phyloP scores from a whole-genome alignment of 2,888 invertebrate genomes.

The Troides helena region DNA sequence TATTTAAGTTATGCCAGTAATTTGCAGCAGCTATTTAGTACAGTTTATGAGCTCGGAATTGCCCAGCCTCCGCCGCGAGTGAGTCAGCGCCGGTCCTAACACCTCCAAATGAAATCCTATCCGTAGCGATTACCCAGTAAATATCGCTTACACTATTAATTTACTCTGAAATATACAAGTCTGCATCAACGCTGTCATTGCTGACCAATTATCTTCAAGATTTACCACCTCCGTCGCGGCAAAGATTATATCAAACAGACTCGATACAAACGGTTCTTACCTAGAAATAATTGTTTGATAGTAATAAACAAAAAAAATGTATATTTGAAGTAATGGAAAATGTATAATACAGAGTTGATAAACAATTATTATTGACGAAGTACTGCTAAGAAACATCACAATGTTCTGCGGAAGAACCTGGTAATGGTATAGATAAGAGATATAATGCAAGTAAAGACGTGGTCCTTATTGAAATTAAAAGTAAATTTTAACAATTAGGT shows the following conservation, averaged over 20 bases:
- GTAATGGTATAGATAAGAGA: too few relatives aligned
- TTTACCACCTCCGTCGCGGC: constrained; percentile 38
- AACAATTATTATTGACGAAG: too few relatives aligned
- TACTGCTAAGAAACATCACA: too few relatives aligned
- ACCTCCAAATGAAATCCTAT: constrained; percentile 32
- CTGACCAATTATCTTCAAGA: constrained; percentile 44
- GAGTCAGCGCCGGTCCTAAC: constrained; percentile 29
- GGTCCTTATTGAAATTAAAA: too few relatives aligned
- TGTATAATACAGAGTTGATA: too few relatives aligned
- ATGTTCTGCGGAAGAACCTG: too few relatives aligned
- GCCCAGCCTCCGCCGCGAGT: constrained; percentile 13
- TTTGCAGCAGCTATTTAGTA: constrained; percentile 4
- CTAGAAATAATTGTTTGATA: too few relatives aligned
- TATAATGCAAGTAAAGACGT: too few relatives aligned
- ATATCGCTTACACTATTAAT: constrained; percentile 35
- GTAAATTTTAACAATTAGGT: too few relatives aligned
- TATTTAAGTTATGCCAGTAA: constrained; percentile 2
- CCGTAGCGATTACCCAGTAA: constrained; percentile 35
- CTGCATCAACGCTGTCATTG: constrained; percentile 38
- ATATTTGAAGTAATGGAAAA: too few relatives aligned
- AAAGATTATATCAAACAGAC: constrained; percentile 27
- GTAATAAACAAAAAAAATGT: too few relatives aligned
- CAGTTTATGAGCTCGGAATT: constrained; percentile 6
- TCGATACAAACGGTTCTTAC: too few relatives aligned
- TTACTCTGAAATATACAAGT: constrained; percentile 36